Evolutionary conservation across 2,888 invertebrate species (phyloP), one percentile per base, ranked within the genome.

Genomic region (Galeruca laticollis): DNA sequence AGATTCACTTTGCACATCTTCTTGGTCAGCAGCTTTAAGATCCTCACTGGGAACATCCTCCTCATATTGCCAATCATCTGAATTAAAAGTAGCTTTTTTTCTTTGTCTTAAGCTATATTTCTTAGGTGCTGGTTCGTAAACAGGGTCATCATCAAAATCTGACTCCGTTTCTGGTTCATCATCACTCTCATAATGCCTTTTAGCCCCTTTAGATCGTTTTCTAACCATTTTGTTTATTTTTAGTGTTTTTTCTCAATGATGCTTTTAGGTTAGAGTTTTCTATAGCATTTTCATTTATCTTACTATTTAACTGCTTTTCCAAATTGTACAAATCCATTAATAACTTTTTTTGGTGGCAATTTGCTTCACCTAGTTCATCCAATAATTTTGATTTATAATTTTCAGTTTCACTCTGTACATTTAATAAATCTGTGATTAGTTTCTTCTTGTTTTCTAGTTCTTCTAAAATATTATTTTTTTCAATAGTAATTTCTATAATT

Each of bases 61-160:
- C 35, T 84, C 81, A 47, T 86, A 86, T 20, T 85, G 85, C 13
- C 85, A 84, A 71, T 88, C 88, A 75, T 88, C 88, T 71, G 88
- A 88, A 57, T 72, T 78, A 60, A 80, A 77, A 51, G 75, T 70
- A 49, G 76, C 71, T 51, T 74, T 72, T 56, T 79, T 81, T 49
- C 82, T 75, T 72, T 82, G 78, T 69, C 82, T 73, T 40, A 82
- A 73, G 63, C 82, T 81, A 68, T 82, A 82, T 62, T 80, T 78
- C 72, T 81, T 82, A n/a, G 76, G 77, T 33, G 74, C 75, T 11
- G 79, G 77, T 18, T 73, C 68, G 31, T 69, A 66, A 37, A 66
- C 63, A 2, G 78, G 75, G 26, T 83, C 82, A 62, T 79, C 78
- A 47, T 82, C 85, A 56, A 86, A 86, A 71, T 87, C 87, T 37